Percentiles rank a stretch among this genome's conserved stretches.
phyloP scores from a whole-genome alignment of 35 echinoderm and acorn worm genomes.

The Lytechinus variegatus region DNA sequence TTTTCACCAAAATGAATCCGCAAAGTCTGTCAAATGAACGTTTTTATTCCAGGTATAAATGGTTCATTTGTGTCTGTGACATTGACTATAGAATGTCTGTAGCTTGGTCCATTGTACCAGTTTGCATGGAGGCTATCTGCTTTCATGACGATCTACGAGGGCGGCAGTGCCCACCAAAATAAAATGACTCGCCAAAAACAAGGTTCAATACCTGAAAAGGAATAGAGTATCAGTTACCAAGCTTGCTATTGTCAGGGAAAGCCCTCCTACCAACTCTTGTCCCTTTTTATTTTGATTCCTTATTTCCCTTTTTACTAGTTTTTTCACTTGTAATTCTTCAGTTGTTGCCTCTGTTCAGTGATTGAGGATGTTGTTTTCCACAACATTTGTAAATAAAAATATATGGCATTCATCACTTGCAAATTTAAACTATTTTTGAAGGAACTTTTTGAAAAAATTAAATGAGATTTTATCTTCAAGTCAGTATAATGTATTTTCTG shows the following conservation, averaged over 20 bases:
- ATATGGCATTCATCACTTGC: too few relatives aligned
- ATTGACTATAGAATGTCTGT: not conserved
- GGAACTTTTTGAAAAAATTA: not conserved
- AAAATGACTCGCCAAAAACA: not conserved
- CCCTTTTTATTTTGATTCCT: not conserved
- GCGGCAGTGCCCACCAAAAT: not conserved
- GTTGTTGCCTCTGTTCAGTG: not conserved
- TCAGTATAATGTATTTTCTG: too few relatives aligned
- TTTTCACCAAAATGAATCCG: not conserved
- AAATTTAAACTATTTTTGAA: not conserved
- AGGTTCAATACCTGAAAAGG: not conserved
- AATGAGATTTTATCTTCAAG: not conserved
- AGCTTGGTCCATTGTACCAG: not conserved
- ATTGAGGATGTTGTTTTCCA: not conserved
- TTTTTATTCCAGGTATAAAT: not conserved
- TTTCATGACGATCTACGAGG: not conserved
- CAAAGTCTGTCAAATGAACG: not conserved
- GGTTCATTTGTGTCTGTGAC: not conserved
- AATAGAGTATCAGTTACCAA: conserved; percentile 12
- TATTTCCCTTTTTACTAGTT: not conserved
- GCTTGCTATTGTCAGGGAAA: not conserved
- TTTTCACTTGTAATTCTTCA: not conserved
- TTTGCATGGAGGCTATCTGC: conserved; percentile 1
- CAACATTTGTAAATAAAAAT: not conserved
- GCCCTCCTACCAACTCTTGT: not conserved